Conservation (phyloP, 2,888 invertebrate species). For the Drosophila prolongata region DNA sequence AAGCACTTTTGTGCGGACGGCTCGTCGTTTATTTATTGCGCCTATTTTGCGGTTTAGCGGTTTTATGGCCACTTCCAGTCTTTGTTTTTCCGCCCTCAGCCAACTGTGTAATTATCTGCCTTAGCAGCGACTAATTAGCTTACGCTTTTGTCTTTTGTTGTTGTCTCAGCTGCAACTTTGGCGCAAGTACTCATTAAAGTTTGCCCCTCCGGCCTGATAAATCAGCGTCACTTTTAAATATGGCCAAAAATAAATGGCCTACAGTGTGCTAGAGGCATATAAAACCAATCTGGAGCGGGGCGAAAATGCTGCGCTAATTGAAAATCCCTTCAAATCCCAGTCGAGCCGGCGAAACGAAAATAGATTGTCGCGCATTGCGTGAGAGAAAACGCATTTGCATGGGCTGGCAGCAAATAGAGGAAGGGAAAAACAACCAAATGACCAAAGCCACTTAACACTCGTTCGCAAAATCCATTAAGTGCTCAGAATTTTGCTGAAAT, state of each 20-base stretch:
- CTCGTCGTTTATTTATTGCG: constrained; percentile 62
- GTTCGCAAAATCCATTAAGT: constrained; percentile 64
- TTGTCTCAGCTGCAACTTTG: constrained; percentile 34
- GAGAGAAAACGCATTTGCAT: constrained; percentile 36
- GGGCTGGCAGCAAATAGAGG: constrained; percentile 23
- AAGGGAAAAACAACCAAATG: constrained; percentile 52
- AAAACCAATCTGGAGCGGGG: constrained; percentile 22
- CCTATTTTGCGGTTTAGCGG: constrained; percentile 76
- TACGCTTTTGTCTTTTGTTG: constrained; percentile 36
- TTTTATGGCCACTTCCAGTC: constrained; percentile 65
- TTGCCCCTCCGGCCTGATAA: constrained; percentile 35
- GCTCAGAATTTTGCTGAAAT: constrained; percentile 46
- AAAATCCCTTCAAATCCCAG: constrained; percentile 68
- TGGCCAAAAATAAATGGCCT: constrained; percentile 58
- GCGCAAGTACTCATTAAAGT: constrained; percentile 27
- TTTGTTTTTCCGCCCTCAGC: constrained; percentile 46
- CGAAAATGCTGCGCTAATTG: constrained; percentile 61
- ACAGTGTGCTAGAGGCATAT: constrained; percentile 11
- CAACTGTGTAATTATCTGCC: constrained; percentile 66
- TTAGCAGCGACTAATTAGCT: constrained; percentile 72
- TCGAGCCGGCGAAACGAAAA: constrained; percentile 53
- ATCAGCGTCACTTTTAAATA: constrained; percentile 60
- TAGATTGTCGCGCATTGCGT: constrained; percentile 51
- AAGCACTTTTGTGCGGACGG: constrained; percentile 16
- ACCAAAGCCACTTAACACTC: constrained; percentile 72